Percentiles rank a stretch among this genome's conserved stretches.
Conservation (phyloP, 2,888 invertebrate genomes). For the Pollenia angustigena region DNA sequence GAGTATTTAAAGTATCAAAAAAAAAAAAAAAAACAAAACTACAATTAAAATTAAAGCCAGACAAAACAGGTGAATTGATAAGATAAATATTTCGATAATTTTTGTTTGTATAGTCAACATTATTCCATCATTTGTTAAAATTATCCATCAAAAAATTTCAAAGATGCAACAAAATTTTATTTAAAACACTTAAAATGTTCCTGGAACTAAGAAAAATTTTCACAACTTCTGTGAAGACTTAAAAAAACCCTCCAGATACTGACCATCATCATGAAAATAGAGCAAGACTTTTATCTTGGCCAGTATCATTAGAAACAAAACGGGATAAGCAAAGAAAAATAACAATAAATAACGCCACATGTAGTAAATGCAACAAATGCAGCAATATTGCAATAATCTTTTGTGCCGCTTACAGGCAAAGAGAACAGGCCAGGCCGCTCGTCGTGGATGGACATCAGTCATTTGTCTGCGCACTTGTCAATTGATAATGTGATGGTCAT, state of each 20-base stretch:
- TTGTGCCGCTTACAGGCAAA: conserved; percentile 7
- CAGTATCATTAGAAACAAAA: conserved; percentile 22
- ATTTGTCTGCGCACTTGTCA: conserved; percentile 65
- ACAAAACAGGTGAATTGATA: conserved; percentile 70
- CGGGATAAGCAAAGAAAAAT: background rate
- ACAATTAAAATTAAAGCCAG: background rate
- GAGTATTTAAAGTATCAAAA: background rate
- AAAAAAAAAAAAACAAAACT: background rate
- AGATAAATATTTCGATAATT: conserved; percentile 54
- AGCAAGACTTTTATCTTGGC: conserved; percentile 22
- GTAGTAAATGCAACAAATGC: conserved; percentile 45
- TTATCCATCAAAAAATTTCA: conserved; percentile 15
- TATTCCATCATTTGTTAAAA: conserved; percentile 52
- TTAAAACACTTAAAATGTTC: conserved; percentile 61
- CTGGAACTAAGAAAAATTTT: conserved; percentile 42
- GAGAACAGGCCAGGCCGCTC: background rate
- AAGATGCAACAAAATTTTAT: background rate
- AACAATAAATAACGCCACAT: conserved; percentile 66
- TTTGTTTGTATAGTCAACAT: conserved; percentile 10
- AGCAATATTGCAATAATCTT: conserved; percentile 44
- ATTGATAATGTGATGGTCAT: conserved; percentile 37
- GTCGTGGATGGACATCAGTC: conserved; percentile 18
- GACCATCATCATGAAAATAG: conserved; percentile 12
- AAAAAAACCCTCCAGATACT: background rate
- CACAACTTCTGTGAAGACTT: conserved; percentile 29